phyloP scores from a whole-genome alignment of 2,113 vertebrate genomes.

The Brachyistius frenatus region DNA sequence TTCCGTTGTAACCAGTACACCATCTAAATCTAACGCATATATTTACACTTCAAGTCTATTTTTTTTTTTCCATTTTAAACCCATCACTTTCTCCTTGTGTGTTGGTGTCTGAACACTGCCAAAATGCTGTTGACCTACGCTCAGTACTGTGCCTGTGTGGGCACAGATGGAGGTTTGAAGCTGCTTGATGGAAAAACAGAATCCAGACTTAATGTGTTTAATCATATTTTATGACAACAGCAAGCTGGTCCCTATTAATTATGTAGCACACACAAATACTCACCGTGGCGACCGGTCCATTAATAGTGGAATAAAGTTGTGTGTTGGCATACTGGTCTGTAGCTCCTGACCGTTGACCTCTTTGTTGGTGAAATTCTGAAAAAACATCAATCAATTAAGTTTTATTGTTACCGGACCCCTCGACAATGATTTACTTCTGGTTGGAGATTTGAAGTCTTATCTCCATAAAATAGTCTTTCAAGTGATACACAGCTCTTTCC shows the following conservation, averaged over 20 bases:
- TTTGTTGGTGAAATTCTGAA: too few species aligned
- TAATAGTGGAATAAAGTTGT: neutral
- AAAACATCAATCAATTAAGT: neutral
- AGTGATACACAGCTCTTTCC: neutral
- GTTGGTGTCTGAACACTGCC: too few species aligned
- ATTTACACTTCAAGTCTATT: too few species aligned
- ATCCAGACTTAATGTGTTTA: neutral
- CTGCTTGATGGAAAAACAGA: neutral
- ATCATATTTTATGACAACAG: neutral
- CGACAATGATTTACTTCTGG: neutral
- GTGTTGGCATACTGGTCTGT: neutral
- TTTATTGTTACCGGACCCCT: neutral
- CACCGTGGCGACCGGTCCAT: neutral
- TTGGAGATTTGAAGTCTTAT: neutral
- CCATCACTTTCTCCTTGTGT: too few species aligned
- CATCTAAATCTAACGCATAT: too few species aligned
- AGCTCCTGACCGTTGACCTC: rapidly evolving
- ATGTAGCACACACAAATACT: too few species aligned
- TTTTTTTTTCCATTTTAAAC: too few species aligned
- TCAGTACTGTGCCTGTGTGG: too few species aligned
- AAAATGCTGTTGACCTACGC: too few species aligned
- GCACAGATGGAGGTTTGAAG: too few species aligned
- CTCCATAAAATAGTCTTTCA: neutral
- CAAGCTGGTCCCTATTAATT: neutral
- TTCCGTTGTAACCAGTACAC: too few species aligned